A percentile compares a stretch with the other conserved stretches of the same genome.
Evolutionary conservation across 2,888 invertebrate species (phyloP).

Genomic region (Meteorus cinctellus): DNA sequence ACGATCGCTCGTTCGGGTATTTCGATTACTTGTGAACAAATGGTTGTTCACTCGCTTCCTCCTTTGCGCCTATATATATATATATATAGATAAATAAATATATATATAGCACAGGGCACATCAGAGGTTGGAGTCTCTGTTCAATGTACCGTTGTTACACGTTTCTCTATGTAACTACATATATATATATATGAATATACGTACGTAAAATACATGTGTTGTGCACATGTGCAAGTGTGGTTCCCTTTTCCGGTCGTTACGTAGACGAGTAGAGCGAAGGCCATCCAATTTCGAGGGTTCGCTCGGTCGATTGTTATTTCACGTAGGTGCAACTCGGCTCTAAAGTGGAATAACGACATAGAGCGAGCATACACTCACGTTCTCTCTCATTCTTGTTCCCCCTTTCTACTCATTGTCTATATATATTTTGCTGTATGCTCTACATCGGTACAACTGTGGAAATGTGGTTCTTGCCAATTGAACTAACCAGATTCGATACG

Average conservation of each 20-base stretch:
- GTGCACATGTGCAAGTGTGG: not conserved
- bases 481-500: not conserved
- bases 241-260: conserved; percentile 30
- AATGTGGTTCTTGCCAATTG: conserved; percentile 4
- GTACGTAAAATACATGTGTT: not conserved
- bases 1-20: conserved; percentile 17
- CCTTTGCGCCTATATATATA: not conserved
- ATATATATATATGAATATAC: not conserved
- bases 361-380: not conserved
- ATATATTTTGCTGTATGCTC: not conserved
- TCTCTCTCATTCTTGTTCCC: not conserved
- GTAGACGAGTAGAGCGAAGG: conserved; percentile 31
- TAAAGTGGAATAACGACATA: conserved; percentile 28
- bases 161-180: not conserved
- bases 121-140: not conserved
- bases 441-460: not conserved
- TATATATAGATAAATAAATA: not conserved
- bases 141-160: conserved; percentile 9
- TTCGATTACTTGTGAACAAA: conserved; percentile 34
- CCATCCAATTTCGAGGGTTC: conserved; percentile 44
- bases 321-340: conserved; percentile 35
- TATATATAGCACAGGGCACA: not conserved
- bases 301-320: conserved; percentile 39
- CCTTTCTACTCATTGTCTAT: not conserved
- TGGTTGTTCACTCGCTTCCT: not conserved